These are phyloP conservation scores for Chaetorhynchus papuensis DNA, from an alignment of 2,113 vertebrate genomes.

Conservation along the genomic window DNA sequence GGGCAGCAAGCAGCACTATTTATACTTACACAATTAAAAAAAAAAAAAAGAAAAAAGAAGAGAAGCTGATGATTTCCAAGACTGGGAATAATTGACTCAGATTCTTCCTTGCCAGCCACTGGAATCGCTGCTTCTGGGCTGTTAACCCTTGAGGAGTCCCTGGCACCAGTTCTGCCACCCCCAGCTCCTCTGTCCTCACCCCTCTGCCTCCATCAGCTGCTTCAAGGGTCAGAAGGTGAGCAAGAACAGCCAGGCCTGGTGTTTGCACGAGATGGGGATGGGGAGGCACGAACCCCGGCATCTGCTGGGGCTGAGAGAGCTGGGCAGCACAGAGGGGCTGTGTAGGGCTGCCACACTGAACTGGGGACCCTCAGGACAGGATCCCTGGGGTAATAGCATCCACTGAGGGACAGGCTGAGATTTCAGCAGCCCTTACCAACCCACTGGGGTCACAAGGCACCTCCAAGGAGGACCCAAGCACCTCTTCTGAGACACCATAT, in stretches of 20 bases:
- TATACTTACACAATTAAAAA: conserved; percentile 56
- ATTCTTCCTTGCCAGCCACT: neutral
- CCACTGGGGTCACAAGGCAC: neutral
- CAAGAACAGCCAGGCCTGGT: neutral
- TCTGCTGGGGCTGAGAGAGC: neutral
- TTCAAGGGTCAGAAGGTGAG: neutral
- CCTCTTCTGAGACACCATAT: neutral
- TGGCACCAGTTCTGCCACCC: neutral
- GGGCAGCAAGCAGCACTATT: conserved; percentile 61
- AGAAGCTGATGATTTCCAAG: conserved; percentile 52
- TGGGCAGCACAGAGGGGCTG: neutral
- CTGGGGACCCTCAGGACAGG: neutral
- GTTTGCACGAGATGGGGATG: neutral
- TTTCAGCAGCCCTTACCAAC: neutral
- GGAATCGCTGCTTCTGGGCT: neutral
- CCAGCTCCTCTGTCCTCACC: neutral
- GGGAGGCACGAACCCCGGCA: accelerated
- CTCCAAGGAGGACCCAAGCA: neutral
- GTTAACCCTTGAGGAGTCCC: conserved; percentile 24
- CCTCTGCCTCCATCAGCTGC: neutral
- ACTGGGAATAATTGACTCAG: conserved; percentile 49
- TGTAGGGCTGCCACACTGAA: neutral
- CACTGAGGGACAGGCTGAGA: neutral
- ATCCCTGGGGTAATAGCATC: neutral
- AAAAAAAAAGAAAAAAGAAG: neutral